phyloP scores from a whole-genome alignment of 2,797 vertebrate species.

The Chelmon rostratus region DNA sequence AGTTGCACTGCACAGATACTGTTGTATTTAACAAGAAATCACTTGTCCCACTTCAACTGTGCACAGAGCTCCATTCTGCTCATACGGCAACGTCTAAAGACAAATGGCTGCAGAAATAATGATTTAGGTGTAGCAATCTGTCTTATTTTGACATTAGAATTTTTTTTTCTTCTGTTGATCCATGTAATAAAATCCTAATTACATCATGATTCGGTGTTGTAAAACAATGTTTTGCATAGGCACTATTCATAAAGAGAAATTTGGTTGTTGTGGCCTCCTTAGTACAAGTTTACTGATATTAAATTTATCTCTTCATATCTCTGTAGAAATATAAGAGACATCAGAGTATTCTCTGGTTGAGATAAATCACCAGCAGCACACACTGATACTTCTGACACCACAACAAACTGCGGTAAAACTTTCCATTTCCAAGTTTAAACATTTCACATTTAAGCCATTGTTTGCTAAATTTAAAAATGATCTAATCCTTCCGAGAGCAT shows the following conservation, averaged over 20 bases:
- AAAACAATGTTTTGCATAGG: not conserved
- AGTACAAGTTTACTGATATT: not conserved
- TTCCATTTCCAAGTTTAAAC: not conserved
- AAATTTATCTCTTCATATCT: not conserved
- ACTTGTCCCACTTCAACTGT: not conserved
- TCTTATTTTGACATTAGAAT: not conserved
- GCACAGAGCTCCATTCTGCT: not conserved
- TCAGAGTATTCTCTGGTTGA: not conserved
- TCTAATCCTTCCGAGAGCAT: not conserved
- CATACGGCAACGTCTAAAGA: not conserved
- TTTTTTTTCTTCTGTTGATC: not conserved
- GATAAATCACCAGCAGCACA: not conserved
- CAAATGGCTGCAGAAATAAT: not conserved
- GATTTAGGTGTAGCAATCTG: not conserved
- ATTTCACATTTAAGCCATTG: not conserved
- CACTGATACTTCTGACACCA: not conserved
- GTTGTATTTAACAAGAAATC: not conserved
- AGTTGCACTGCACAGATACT: not conserved
- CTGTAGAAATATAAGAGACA: not conserved
- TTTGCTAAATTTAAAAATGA: not conserved
- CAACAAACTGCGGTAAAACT: constrained; percentile 2
- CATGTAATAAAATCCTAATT: not conserved
- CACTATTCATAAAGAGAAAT: not conserved
- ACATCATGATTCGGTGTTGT: not conserved
- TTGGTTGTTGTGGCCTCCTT: not conserved